phyloP scores from a whole-genome alignment of 2,888 invertebrate species.

The Blera fallax region DNA sequence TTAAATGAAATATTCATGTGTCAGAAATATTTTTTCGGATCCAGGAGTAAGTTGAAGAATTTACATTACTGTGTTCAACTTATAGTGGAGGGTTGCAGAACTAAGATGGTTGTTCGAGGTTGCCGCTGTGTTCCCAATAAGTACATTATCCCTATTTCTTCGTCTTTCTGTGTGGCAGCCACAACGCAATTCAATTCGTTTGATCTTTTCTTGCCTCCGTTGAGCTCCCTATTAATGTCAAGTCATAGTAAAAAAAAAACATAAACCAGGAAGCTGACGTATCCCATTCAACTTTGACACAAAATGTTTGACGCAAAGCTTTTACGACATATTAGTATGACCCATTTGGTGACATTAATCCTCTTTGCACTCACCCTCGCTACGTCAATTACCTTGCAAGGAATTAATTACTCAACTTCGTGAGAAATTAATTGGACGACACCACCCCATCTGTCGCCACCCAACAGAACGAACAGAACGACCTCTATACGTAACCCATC shows the following conservation, averaged over 20 bases:
- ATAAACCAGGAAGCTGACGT: neutral
- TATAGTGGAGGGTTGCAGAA: too few species aligned
- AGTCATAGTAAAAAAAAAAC: neutral
- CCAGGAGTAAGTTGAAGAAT: too few species aligned
- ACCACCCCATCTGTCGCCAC: slow-evolving; percentile 30
- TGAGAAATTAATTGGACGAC: slow-evolving; percentile 45
- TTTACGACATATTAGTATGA: neutral
- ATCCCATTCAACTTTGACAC: neutral
- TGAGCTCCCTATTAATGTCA: neutral
- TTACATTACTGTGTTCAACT: too few species aligned
- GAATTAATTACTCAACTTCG: slow-evolving; percentile 59
- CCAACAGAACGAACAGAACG: slow-evolving; percentile 1
- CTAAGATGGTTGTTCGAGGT: too few species aligned
- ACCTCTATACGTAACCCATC: slow-evolving; percentile 39
- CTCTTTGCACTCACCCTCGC: neutral
- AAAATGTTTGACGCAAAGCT: neutral
- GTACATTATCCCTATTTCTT: too few species aligned
- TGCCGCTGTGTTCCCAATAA: too few species aligned
- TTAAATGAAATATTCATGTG: too few species aligned
- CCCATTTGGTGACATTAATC: slow-evolving; percentile 3
- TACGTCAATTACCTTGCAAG: slow-evolving; percentile 22
- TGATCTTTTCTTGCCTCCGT: too few species aligned
- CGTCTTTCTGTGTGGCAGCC: too few species aligned
- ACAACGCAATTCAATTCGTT: too few species aligned
- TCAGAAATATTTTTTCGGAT: too few species aligned